phyloP scores from a whole-genome alignment of 2,113 vertebrate genomes.

The Vulpes ferrilata region DNA sequence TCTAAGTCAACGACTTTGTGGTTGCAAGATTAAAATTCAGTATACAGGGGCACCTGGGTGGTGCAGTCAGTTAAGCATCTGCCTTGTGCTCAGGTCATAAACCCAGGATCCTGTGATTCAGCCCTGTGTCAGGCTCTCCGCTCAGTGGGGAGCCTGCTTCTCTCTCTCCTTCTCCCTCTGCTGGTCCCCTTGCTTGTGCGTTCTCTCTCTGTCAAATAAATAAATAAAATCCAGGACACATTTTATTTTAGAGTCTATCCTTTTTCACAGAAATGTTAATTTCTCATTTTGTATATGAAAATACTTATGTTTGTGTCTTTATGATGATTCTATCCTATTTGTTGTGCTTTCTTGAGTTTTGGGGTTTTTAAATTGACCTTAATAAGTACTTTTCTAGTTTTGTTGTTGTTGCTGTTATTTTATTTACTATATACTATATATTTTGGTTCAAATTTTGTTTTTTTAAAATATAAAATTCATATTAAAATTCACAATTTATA shows the following conservation, averaged over 20 bases:
- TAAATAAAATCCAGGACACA: not conserved
- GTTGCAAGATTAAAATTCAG: conserved; percentile 8
- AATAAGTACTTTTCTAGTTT: not conserved
- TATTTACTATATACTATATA: not conserved
- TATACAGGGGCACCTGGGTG: not conserved
- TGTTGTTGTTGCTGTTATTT: not conserved
- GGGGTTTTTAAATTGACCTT: not conserved
- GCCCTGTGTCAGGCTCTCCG: too few relatives aligned
- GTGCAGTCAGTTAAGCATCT: too few relatives aligned
- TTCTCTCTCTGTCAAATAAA: too few relatives aligned
- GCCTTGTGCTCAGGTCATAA: too few relatives aligned
- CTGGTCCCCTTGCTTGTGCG: too few relatives aligned
- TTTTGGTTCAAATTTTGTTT: not conserved
- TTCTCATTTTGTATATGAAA: not conserved
- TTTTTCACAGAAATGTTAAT: conserved; percentile 38
- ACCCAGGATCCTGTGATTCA: too few relatives aligned
- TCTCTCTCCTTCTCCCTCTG: too few relatives aligned
- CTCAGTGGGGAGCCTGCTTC: too few relatives aligned
- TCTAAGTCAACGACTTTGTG: not conserved
- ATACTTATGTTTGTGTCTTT: not conserved
- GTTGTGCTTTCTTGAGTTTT: not conserved
- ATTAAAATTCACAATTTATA: not conserved
- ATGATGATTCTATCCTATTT: not conserved
- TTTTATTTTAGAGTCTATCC: not conserved
- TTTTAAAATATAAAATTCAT: not conserved